Conservation (phyloP, 1,140 invertebrate genomes). For the Zophobas morio region DNA sequence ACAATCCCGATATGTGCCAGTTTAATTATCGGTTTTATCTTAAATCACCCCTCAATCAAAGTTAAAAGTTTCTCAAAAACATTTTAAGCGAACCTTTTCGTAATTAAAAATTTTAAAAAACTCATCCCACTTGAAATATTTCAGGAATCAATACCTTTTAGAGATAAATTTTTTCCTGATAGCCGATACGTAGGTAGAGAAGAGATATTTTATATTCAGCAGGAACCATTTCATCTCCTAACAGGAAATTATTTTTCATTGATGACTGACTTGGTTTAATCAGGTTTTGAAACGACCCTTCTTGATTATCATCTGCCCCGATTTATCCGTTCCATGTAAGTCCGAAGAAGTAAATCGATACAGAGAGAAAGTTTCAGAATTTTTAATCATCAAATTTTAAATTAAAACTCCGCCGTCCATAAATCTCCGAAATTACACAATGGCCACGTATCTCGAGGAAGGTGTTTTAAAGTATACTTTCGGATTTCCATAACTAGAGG, state of each 20-base stretch:
- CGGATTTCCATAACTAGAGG: conserved; percentile 37
- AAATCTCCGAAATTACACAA: conserved; percentile 36
- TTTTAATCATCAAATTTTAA: conserved; percentile 40
- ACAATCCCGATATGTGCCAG: conserved; percentile 39
- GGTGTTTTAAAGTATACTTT: conserved; percentile 41
- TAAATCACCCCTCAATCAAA: conserved; percentile 22
- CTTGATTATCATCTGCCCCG: conserved; percentile 18
- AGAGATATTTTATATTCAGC: conserved; percentile 35
- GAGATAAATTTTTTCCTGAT: neutral
- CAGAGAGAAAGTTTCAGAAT: conserved; percentile 22
- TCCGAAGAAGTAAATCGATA: conserved; percentile 10
- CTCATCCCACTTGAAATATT: neutral
- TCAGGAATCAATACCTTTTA: conserved; percentile 4
- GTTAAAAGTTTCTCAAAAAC: conserved; percentile 9
- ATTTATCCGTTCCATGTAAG: conserved; percentile 20
- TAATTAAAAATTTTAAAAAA: conserved; percentile 18
- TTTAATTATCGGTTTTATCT: conserved; percentile 32
- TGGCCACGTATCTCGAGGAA: conserved; percentile 27
- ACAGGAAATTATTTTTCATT: conserved; percentile 43
- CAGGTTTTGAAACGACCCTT: conserved; percentile 18
- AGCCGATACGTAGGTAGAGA: neutral
- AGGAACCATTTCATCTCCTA: conserved; percentile 35
- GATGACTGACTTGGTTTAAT: conserved; percentile 31
- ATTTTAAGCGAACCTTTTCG: neutral
- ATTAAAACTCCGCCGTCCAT: conserved; percentile 37